Evolutionary conservation across 2,797 vertebrate species (phyloP).

Genomic region (Esox masquinongy): DNA sequence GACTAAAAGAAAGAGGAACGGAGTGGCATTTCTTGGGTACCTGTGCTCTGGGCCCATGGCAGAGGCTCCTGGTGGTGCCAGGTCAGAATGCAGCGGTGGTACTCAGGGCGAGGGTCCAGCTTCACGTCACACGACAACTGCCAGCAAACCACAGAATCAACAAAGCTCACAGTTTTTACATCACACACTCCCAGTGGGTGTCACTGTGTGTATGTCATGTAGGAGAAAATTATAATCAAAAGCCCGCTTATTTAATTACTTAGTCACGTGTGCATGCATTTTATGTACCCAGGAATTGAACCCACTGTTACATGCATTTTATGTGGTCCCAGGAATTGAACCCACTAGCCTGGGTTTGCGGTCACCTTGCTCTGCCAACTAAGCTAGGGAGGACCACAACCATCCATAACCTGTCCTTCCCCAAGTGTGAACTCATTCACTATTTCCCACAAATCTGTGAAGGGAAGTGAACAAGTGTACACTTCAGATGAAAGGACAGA

Average conservation of each 20-base stretch:
- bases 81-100: slow-evolving; percentile 97
- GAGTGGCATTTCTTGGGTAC: slow-evolving; percentile 53
- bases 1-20: background rate
- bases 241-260: background rate
- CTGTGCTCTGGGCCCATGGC: slow-evolving; percentile 99
- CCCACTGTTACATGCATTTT: no score
- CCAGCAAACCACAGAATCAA: slow-evolving; percentile 4
- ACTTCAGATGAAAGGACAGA: background rate
- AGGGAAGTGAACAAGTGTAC: background rate
- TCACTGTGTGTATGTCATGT: no score
- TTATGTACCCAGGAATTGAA: no score
- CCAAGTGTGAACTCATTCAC: background rate
- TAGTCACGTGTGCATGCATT: no score
- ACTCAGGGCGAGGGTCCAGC: slow-evolving; percentile 95
- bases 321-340: no score
- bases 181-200: background rate
- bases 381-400: no score
- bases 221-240: background rate
- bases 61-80: slow-evolving; percentile 99
- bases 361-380: no score
- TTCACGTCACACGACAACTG: slow-evolving; percentile 98
- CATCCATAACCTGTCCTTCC: background rate
- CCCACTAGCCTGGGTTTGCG: no score
- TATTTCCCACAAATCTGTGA: background rate
- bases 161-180: slow-evolving; percentile 23